Base-by-base conservation (phyloP, 2,113 vertebrate species). In the Gadus chalcogrammus region DNA sequence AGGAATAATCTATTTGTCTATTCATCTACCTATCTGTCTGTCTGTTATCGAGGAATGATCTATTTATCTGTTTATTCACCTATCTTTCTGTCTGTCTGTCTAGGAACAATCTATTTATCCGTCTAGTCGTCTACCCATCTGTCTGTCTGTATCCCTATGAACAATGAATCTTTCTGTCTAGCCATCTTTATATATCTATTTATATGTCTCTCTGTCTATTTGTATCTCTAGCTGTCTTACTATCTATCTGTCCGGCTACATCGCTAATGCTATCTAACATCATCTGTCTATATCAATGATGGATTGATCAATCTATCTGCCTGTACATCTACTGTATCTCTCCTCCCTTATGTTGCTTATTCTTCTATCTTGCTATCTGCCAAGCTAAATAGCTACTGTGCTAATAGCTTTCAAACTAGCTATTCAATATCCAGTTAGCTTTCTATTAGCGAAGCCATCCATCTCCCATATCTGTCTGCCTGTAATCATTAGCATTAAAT, bases 221-320 rank as follows among this genome's bases (percentile, higher is more conserved):
- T 27, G 8, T 48, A 48, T 63, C 15, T 63, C 61, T 63, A 28
- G 15, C 61, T 63, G 28, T 63, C 24, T 63, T 13, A 59, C 61
- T 63, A 63, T 63, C 24, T 72, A 27, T 63, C n/a, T 7, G 59
- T 67, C 28, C 28, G 28, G 56, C n/a, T 56, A 75, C 75, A 2
- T 18, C 76, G 71, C 65, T 28, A 73, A 13, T 48, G 42, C 42
- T 48, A 13, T 48, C 12, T 48, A 48, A 11, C 11, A 48, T 48
- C 42, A 2, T 9, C 42, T 12, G 9, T 48, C 42, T 48, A 48
- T 48, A 48, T 48, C 6, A 48, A 48, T 48, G 42, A 48, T 48
- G 2, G 42, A 48, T 48, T 48, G 42, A 75, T 71, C 18, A n/a
- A 59, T 61, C 20, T 2, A n/a, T 48, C 42, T 13, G 42, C 2